These are phyloP conservation scores for Bugulina stolonifera DNA, from an alignment of 2,888 invertebrate genomes.

Conservation along the genomic window DNA sequence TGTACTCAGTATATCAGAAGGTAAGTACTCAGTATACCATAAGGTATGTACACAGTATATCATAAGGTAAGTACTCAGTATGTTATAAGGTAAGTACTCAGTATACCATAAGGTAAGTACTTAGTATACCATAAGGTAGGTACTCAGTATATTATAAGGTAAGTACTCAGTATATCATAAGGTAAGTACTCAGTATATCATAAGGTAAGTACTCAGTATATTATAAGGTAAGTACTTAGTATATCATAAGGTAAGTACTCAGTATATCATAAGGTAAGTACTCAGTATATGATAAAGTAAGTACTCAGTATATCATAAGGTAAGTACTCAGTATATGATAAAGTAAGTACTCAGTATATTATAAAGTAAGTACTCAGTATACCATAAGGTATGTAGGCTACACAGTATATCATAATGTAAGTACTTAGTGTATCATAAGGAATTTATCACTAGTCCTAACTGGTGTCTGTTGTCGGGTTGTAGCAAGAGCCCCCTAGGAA, in stretches of 20 bases:
- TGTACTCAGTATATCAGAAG: neutral
- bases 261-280: neutral
- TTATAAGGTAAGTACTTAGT: constrained; percentile 64
- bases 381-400: too few species aligned
- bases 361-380: neutral
- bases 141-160: constrained; percentile 82
- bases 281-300: neutral
- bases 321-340: neutral
- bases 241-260: neutral
- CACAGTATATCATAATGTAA: neutral
- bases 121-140: neutral
- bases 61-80: neutral
- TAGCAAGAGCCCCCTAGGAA: constrained; percentile 70
- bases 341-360: neutral
- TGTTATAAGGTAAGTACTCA: too few species aligned
- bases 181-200: constrained; percentile 55
- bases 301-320: neutral
- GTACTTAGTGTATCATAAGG: neutral
- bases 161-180: constrained; percentile 86
- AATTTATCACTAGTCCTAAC: neutral
- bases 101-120: neutral
- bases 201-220: constrained; percentile 64
- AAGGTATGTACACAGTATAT: neutral
- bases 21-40: neutral
- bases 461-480: constrained; percentile 29